A percentile compares a stretch with the other conserved stretches of the same genome.
Evolutionary conservation across 2,888 invertebrate genomes (phyloP).

Genomic region (Amblyjoppa proteus): DNA sequence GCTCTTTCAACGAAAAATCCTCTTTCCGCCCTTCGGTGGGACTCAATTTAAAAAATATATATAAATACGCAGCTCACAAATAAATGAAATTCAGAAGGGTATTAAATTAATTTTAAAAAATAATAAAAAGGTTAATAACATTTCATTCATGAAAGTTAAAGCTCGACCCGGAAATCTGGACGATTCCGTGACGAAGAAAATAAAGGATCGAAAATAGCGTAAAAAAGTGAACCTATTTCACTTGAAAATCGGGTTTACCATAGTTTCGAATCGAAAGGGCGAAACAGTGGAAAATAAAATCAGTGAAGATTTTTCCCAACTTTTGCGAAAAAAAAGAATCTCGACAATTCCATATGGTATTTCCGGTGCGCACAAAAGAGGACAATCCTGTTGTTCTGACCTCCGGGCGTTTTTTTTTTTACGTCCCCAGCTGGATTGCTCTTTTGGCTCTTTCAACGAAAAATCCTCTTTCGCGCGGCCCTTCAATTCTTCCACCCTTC

Average conservation of each 20-base stretch:
- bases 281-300: background rate
- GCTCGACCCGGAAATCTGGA: background rate
- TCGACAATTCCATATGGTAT: background rate
- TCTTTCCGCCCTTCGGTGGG: background rate
- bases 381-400: background rate
- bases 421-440: background rate
- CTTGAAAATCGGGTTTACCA: background rate
- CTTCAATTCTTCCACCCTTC: background rate
- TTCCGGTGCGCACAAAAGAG: background rate
- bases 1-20: background rate
- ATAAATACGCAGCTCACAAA: background rate
- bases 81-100: background rate
- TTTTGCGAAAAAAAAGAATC: background rate
- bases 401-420: too few species aligned
- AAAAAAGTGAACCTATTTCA: background rate
- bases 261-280: background rate
- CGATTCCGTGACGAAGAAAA: background rate
- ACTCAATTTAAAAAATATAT: background rate
- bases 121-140: background rate
- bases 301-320: background rate
- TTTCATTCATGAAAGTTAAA: background rate
- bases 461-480: background rate
- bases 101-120: background rate
- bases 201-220: background rate
- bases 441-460: background rate